phyloP scores from a whole-genome alignment of 2,888 invertebrate genomes.

The Drosophila robusta region DNA sequence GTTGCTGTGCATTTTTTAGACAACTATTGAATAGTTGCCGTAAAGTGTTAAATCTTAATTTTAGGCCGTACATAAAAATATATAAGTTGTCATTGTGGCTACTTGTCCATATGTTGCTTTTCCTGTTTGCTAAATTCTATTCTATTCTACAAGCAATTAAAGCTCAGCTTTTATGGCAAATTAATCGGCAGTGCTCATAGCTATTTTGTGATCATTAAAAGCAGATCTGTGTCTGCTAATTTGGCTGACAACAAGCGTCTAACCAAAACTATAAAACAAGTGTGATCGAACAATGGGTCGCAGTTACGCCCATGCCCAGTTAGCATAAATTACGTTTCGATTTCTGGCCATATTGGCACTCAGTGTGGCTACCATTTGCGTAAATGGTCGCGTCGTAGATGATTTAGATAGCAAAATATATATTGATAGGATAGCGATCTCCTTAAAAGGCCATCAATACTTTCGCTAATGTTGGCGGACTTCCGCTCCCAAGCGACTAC shows the following conservation, averaged over 20 bases:
- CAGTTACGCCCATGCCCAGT: conserved; percentile 49
- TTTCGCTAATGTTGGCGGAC: conserved; percentile 53
- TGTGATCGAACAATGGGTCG: conserved; percentile 29
- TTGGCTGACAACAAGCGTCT: conserved; percentile 51
- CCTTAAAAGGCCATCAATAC: conserved; percentile 33
- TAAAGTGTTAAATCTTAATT: too few species aligned
- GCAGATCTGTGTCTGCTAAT: conserved; percentile 57
- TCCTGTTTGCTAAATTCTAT: conserved; percentile 43
- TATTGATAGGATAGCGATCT: conserved; percentile 8
- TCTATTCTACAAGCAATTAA: conserved; percentile 45
- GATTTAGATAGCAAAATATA: conserved; percentile 6
- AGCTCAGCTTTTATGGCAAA: conserved; percentile 64
- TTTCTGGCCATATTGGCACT: conserved; percentile 39
- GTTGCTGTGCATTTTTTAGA: too few species aligned
- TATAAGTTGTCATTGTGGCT: neutral
- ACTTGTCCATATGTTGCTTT: neutral
- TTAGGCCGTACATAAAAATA: neutral
- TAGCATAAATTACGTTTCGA: conserved; percentile 33
- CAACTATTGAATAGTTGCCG: too few species aligned
- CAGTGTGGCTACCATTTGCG: conserved; percentile 27
- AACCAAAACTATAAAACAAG: conserved; percentile 31
- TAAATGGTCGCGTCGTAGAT: conserved; percentile 15
- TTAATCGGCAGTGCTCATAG: conserved; percentile 50
- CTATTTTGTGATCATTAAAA: conserved; percentile 62
- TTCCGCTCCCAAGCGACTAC: conserved; percentile 74